Conservation (phyloP, 2,113 vertebrate species). For the Campylomormyrus numenius region DNA sequence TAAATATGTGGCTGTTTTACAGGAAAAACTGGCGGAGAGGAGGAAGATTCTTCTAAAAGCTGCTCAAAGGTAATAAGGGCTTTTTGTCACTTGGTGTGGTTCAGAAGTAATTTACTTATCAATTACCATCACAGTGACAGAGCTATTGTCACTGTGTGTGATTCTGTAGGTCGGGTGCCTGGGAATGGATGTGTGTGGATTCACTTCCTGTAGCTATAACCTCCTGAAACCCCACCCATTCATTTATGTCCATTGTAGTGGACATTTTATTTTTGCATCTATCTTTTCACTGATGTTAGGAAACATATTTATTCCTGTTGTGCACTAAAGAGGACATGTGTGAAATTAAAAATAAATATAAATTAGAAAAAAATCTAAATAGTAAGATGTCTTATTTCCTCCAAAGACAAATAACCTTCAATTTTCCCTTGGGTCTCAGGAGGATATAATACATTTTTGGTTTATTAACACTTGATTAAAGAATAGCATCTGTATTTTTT, state of each 20-base stretch:
- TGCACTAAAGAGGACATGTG: no score
- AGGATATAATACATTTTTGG: neutral
- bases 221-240: no score
- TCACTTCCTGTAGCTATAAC: neutral
- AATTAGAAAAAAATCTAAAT: no score
- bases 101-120: neutral
- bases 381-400: no score
- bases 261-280: no score
- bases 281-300: no score
- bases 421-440: no score
- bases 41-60: slow-evolving; percentile 79
- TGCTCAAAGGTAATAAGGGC: slow-evolving; percentile 71
- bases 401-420: no score
- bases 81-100: neutral
- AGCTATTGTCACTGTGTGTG: neutral
- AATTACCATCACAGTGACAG: neutral
- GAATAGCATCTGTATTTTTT: neutral
- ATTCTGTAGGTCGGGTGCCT: neutral
- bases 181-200: neutral
- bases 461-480: neutral
- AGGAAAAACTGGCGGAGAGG: slow-evolving; percentile 82
- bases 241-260: no score
- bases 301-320: no score
- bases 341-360: no score
- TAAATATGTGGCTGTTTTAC: slow-evolving; percentile 21